Base-by-base conservation (phyloP, 2,797 vertebrate species). In the Poeciliopsis turneri region DNA sequence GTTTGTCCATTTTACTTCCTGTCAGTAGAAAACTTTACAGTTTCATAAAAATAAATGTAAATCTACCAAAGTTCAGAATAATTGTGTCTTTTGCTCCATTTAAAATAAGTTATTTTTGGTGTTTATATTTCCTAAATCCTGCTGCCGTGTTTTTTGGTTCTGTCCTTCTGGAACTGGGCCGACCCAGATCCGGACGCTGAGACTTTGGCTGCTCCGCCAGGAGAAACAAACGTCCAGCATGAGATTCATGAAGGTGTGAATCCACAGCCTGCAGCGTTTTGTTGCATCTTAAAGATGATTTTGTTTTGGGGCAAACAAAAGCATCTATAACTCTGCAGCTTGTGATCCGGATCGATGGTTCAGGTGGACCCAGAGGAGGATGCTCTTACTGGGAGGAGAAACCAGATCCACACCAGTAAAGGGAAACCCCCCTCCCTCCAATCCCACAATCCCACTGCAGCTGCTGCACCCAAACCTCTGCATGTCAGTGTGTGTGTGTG, bases 281-380 rank as follows among this genome's bases (percentile, higher is more conserved):
- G 59, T 18, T 33, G 59, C 12, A 30, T 30, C 30, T 59, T 28
- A 6, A 59, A 30, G 59, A 18, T 13, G 20, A 36, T 2, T 23
- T 11, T 2, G 30, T 36, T 68, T 25, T 66, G 61, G 61, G 69
- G 25, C 41, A 46, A 2, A 41, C 39, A 41, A 41, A 41, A 41
- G 1, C 39, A 8, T 30, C 70, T 30, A 71, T 57, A 59, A n/a
- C 20, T 4, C 41, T 66, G 41, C 74, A 53, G 30, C 75, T 66
- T 53, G 18, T 69, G 75, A 55, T 74, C 78, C 11, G 36, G 87
- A 89, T 93, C 88, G 81, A 93, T 93, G 69, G 59, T 61, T 76
- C 72, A 83, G 87, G 74, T 82, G 2, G 86, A 90, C 94, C 92
- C 92, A 71, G 87, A 93, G 93, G 92, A 90, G 90, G 91, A 93